These are phyloP conservation scores for Drosophila orosa DNA, from an alignment of 1,140 invertebrate species.

Conservation along the genomic window DNA sequence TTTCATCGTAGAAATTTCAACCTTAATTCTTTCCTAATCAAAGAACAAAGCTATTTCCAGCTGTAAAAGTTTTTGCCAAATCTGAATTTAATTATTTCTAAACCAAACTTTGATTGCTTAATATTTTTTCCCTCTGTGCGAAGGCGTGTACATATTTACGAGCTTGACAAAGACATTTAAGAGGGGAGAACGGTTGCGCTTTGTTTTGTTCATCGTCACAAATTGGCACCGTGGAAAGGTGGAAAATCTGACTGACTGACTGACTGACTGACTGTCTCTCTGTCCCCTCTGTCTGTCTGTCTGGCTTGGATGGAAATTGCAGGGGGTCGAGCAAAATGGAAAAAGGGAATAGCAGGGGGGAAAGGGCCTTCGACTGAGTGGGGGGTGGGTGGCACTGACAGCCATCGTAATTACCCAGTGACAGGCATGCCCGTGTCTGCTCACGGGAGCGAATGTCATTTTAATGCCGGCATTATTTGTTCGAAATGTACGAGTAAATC, in stretches of 20 bases:
- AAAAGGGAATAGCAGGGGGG: neutral
- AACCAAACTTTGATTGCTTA: neutral
- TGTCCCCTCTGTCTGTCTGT: neutral
- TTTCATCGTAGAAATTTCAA: neutral
- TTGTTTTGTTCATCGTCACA: conserved; percentile 65
- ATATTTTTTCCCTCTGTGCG: conserved; percentile 11
- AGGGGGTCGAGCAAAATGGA: neutral
- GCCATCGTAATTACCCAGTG: conserved; percentile 52
- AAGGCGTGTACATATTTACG: conserved; percentile 28
- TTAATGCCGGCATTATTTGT: conserved; percentile 72
- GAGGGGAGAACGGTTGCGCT: conserved; percentile 71
- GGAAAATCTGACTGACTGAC: conserved; percentile 45
- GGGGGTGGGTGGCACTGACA: conserved; percentile 46
- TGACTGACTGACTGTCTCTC: conserved; percentile 3
- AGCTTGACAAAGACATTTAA: conserved; percentile 73
- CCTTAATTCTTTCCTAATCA: neutral
- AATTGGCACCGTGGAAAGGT: conserved; percentile 40
- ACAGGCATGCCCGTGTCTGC: conserved; percentile 57
- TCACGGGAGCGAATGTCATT: conserved; percentile 57
- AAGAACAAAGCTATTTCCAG: neutral
- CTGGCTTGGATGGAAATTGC: conserved; percentile 17
- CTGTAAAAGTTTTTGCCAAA: neutral
- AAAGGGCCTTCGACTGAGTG: conserved; percentile 3
- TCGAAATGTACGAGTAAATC: conserved; percentile 72
- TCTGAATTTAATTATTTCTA: neutral